Conservation (phyloP, 1,140 invertebrate species). For the Tetramorium simillimum region DNA sequence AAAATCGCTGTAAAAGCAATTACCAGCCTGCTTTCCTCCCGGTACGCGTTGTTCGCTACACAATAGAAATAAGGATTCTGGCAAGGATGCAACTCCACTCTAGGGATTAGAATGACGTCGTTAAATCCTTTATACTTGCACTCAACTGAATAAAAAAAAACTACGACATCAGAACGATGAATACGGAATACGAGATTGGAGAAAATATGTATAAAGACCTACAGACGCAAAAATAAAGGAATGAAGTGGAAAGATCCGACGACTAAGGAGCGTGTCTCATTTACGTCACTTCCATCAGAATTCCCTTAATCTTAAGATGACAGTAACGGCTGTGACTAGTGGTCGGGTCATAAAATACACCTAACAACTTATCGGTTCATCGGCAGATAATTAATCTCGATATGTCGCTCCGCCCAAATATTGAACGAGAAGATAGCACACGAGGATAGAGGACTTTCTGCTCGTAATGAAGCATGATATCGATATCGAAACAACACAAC, state of each 20-base stretch:
- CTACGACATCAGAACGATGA: neutral
- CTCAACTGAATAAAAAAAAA: neutral
- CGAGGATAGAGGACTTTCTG: neutral
- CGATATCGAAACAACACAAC: slow-evolving; percentile 18
- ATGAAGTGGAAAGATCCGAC: neutral
- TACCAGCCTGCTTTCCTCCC: slow-evolving; percentile 4
- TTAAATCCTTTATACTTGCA: neutral
- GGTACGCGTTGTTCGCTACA: neutral
- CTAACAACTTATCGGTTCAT: neutral
- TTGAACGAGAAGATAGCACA: neutral
- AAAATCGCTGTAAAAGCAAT: slow-evolving; percentile 25
- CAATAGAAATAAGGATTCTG: slow-evolving; percentile 9
- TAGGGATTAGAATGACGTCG: neutral
- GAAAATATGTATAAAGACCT: neutral
- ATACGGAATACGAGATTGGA: slow-evolving; percentile 9
- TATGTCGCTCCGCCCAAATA: neutral
- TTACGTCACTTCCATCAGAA: neutral
- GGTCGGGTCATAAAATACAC: neutral
- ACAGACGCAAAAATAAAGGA: neutral
- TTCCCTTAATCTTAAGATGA: neutral
- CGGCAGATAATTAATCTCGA: slow-evolving; percentile 36
- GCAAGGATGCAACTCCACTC: neutral
- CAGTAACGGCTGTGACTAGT: neutral
- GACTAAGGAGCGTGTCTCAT: neutral
- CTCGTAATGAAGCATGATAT: slow-evolving; percentile 40